Conservation (phyloP, 2,797 vertebrate species). For the Catamblyrhynchus diadema region DNA sequence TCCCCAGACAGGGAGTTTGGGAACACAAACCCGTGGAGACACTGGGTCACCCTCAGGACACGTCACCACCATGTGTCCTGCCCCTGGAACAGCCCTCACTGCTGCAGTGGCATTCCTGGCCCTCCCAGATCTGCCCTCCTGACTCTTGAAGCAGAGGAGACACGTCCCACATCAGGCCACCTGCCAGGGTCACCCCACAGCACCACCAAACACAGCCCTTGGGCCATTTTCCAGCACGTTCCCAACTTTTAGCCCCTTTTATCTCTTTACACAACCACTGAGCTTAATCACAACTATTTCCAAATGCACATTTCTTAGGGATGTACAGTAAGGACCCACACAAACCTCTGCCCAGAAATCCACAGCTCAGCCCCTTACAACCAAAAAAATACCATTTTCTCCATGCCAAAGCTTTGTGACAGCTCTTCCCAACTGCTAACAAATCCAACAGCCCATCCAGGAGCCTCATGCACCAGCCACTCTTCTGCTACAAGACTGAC, state of each 20-base stretch:
- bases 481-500: background rate
- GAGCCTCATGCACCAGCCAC: background rate
- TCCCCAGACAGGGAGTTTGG: background rate
- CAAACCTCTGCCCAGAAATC: background rate
- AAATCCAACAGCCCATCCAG: background rate
- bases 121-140: background rate
- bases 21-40: background rate
- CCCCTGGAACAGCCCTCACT: rapidly evolving
- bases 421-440: background rate
- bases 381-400: background rate
- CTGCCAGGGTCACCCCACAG: background rate
- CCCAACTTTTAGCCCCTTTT: background rate
- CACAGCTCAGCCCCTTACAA: background rate
- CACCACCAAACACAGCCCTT: background rate
- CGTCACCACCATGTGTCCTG: rapidly evolving
- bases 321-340: rapidly evolving
- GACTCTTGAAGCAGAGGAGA: background rate
- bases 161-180: rapidly evolving
- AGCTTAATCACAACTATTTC: background rate
- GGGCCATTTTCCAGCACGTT: background rate
- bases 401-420: background rate
- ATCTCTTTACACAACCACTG: background rate
- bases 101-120: background rate
- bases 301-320: background rate
- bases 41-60: background rate